Evolutionary conservation across 2,888 invertebrate species (phyloP).

Genomic region (Strigamia maritima): DNA sequence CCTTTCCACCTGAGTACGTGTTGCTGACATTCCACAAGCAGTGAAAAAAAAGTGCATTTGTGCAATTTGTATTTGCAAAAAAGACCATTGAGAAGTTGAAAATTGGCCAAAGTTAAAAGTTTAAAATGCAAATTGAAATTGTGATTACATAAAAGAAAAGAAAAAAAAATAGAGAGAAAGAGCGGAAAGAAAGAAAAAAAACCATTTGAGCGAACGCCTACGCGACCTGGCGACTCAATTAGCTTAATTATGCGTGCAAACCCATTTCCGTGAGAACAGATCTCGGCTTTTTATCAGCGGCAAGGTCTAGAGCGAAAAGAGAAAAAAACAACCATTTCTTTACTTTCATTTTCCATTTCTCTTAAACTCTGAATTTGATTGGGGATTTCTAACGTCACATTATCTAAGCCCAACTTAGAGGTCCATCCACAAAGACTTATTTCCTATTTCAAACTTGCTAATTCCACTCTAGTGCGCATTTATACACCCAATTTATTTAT

Average conservation of each 20-base stretch:
- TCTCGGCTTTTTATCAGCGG: slow-evolving; percentile 5
- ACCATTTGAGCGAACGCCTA: slow-evolving; percentile 23
- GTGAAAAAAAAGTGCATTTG: neutral
- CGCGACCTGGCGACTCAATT: slow-evolving; percentile 23
- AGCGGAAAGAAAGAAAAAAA: neutral
- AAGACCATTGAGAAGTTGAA: slow-evolving; percentile 23
- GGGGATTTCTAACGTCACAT: slow-evolving; percentile 23
- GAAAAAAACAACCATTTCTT: neutral
- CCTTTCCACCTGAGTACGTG: neutral
- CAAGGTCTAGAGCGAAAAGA: neutral
- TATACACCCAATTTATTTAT: neutral
- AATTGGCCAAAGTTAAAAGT: slow-evolving; percentile 23
- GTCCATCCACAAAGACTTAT: neutral
- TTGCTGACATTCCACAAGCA: neutral
- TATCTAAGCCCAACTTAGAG: neutral
- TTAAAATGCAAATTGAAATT: slow-evolving; percentile 23
- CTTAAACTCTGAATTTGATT: slow-evolving; percentile 8
- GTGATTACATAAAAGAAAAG: neutral
- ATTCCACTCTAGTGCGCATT: neutral
- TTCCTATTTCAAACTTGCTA: neutral
- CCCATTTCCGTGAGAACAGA: slow-evolving; percentile 15
- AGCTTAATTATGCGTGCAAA: slow-evolving; percentile 23
- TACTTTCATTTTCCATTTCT: slow-evolving; percentile 14
- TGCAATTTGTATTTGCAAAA: slow-evolving; percentile 6
- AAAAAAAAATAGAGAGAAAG: neutral